These are phyloP conservation scores for Turritopsis rubra DNA, from an alignment of 30 jellyfish, hydroid and myxozoan genomes.

Conservation along the genomic window DNA sequence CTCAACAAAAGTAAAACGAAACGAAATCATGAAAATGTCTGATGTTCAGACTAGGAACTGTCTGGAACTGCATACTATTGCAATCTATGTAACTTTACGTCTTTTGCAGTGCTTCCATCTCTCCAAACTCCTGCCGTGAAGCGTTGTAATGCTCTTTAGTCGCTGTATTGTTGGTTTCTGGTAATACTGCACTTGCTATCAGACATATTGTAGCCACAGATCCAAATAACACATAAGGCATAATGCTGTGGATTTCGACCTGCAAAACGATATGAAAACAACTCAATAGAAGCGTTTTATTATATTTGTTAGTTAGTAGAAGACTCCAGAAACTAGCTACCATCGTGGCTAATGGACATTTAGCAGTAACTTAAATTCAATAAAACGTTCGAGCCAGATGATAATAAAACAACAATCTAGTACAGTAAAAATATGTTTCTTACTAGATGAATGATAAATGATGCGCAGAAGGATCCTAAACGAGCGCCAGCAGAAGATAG, in stretches of 20 bases:
- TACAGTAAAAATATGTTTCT: too few species aligned
- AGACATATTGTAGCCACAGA: constrained; percentile 14
- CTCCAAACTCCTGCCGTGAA: neutral
- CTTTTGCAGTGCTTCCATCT: neutral
- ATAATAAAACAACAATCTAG: too few species aligned
- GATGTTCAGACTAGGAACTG: too few species aligned
- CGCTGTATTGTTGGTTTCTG: constrained; percentile 26
- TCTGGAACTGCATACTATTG: too few species aligned
- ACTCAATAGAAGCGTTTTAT: neutral
- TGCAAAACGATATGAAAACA: constrained; percentile 5
- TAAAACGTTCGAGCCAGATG: too few species aligned
- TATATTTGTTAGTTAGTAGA: neutral
- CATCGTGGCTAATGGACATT: too few species aligned
- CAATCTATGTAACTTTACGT: neutral
- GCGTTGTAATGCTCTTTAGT: constrained; percentile 14
- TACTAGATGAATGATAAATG: constrained; percentile 33
- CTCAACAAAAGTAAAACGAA: too few species aligned
- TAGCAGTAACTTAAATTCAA: too few species aligned
- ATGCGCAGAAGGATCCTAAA: constrained; percentile 33
- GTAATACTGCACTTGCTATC: constrained; percentile 8
- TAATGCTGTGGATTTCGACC: constrained; percentile 30
- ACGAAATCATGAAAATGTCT: too few species aligned
- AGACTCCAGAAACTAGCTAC: neutral
- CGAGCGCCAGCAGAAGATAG: constrained; percentile 38
- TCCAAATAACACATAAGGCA: constrained; percentile 33